These are phyloP conservation scores for Pyralis farinalis DNA, from an alignment of 2,888 invertebrate genomes.

Conservation along the genomic window DNA sequence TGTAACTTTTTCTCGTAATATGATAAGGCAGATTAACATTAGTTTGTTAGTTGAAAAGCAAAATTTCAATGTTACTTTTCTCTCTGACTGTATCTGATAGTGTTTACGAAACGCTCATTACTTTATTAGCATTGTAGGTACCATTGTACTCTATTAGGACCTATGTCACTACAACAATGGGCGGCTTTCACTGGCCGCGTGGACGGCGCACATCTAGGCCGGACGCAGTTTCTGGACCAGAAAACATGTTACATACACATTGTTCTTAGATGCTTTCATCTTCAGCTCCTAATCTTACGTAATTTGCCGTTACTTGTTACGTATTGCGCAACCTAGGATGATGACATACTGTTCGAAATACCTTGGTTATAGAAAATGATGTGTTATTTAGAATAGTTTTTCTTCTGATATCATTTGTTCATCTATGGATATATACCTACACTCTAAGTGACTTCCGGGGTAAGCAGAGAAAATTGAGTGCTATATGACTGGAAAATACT, in stretches of 20 bases:
- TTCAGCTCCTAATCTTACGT: conserved; percentile 27
- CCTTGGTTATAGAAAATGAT: no score
- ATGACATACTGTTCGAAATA: no score
- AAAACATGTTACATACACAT: conserved; percentile 63
- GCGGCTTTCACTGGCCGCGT: conserved; percentile 48
- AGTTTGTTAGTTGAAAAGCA: no score
- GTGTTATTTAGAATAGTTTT: no score
- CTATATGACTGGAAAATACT: no score
- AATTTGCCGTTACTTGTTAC: conserved; percentile 10
- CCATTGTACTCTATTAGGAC: conserved; percentile 16
- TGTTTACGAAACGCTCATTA: conserved; percentile 8
- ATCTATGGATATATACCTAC: no score
- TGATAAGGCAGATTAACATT: no score
- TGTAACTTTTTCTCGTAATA: no score
- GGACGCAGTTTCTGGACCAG: conserved; percentile 71
- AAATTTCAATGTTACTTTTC: no score
- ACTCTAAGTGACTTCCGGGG: no score
- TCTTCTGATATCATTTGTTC: no score
- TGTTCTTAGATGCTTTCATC: conserved; percentile 46
- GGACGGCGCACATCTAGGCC: conserved; percentile 58
- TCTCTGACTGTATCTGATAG: neutral
- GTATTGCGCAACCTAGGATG: neutral
- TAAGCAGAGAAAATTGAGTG: no score
- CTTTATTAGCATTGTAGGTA: conserved; percentile 8
- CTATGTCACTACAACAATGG: conserved; percentile 46